Percentiles rank a stretch among this genome's conserved stretches.
phyloP scores from a whole-genome alignment of 2,797 vertebrate species.

The Bucorvus abyssinicus region DNA sequence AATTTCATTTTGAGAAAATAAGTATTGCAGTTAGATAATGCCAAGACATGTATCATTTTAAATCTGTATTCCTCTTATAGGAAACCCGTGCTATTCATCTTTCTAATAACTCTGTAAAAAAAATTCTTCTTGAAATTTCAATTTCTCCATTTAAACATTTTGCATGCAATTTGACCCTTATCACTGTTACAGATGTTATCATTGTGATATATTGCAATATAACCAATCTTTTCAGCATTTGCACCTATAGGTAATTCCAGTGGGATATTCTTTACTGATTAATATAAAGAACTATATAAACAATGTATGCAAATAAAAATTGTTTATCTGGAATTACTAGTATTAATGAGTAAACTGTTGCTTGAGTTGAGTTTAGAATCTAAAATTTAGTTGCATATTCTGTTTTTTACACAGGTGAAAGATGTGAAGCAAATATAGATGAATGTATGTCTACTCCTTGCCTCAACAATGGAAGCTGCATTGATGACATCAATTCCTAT shows the following conservation, averaged over 20 bases:
- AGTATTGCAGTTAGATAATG: neutral
- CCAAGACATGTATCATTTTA: neutral
- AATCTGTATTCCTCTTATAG: neutral
- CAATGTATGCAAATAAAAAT: neutral
- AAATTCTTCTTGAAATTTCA: neutral
- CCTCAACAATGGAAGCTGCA: slow-evolving; percentile 78
- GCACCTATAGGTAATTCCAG: neutral
- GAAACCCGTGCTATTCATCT: neutral
- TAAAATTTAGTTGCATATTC: neutral
- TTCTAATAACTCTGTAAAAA: neutral
- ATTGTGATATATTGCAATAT: neutral
- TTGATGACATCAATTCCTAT: slow-evolving; percentile 76
- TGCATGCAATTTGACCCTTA: neutral
- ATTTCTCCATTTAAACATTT: neutral
- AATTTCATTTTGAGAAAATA: neutral
- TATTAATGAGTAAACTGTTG: neutral
- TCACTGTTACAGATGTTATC: neutral
- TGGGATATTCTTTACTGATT: neutral
- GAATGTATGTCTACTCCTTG: slow-evolving; percentile 81
- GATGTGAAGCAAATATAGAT: slow-evolving; percentile 79
- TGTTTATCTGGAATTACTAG: neutral
- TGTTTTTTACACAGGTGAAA: slow-evolving; percentile 67
- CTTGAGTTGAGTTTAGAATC: neutral
- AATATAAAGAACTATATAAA: neutral
- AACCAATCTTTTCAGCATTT: neutral